Percentiles rank a stretch among this genome's conserved stretches.
These are phyloP conservation scores for Microcebus murinus DNA, from an alignment of 2,113 vertebrate species.

Conservation along the genomic window DNA sequence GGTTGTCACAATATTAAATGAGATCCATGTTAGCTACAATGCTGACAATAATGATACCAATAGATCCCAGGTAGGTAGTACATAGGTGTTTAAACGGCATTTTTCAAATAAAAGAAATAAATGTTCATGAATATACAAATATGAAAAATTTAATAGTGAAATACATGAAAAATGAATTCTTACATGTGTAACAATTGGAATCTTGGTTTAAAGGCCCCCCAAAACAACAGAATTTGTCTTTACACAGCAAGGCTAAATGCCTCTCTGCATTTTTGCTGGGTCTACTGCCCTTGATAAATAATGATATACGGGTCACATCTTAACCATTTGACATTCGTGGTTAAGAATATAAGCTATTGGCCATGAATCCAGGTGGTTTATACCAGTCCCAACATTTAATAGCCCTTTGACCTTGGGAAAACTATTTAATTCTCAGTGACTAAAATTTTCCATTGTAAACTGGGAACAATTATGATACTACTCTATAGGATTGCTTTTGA, in stretches of 20 bases:
- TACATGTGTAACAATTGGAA: neutral
- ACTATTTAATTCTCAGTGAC: neutral
- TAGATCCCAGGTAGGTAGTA: neutral
- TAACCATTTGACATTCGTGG: neutral
- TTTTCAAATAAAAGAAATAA: neutral
- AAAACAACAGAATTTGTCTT: neutral
- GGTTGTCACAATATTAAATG: neutral
- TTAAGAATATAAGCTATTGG: neutral
- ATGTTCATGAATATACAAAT: neutral
- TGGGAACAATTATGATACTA: neutral
- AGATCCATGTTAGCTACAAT: neutral
- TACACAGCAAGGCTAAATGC: neutral
- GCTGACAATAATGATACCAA: neutral
- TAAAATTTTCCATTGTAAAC: neutral
- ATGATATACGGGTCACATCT: neutral
- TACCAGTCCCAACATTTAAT: neutral
- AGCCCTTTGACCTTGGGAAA: neutral
- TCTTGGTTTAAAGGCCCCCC: neutral
- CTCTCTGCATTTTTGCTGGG: neutral
- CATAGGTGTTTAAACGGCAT: neutral
- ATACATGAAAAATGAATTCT: constrained; percentile 1
- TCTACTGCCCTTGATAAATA: neutral
- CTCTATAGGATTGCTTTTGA: neutral
- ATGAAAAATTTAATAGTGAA: neutral
- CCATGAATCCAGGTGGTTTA: neutral